Percentiles rank a stretch among this genome's conserved stretches.
phyloP scores from a whole-genome alignment of 1,140 invertebrate genomes.

The Homalodisca vitripennis region DNA sequence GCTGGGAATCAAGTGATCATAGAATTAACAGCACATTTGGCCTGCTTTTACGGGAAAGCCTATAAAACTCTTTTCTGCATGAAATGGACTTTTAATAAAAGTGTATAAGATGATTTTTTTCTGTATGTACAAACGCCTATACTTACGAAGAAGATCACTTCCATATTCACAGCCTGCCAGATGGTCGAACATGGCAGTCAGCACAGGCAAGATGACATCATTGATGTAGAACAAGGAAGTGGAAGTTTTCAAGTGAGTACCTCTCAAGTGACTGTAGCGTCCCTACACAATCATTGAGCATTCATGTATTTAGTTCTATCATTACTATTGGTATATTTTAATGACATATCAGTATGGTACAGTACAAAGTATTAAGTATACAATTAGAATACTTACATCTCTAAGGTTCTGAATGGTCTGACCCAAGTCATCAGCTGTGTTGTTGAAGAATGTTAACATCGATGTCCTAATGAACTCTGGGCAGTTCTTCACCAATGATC shows the following conservation, averaged over 20 bases:
- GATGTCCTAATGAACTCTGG: conserved; percentile 98
- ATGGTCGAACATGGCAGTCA: conserved; percentile 98
- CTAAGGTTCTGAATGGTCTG: conserved; percentile 94
- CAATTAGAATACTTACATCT: conserved; percentile 69
- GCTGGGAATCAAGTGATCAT: no score
- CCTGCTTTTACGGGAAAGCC: no score
- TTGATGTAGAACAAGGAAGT: conserved; percentile 94
- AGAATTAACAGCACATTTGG: no score
- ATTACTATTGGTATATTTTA: no score
- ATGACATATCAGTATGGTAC: no score
- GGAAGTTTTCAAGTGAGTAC: conserved; percentile 93
- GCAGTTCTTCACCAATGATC: conserved; percentile 95
- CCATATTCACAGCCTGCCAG: conserved; percentile 96
- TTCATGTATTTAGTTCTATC: no score
- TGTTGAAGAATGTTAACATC: conserved; percentile 99
- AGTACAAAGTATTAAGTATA: no score
- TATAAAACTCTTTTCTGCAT: no score
- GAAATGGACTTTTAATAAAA: no score
- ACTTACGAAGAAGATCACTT: conserved; percentile 89
- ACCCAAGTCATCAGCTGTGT: conserved; percentile 95
- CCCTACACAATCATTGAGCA: neutral
- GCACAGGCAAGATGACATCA: conserved; percentile 86
- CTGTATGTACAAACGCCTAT: no score
- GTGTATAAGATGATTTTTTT: no score
- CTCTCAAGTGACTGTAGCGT: conserved; percentile 87